A percentile compares a stretch with the other conserved stretches of the same genome.
phyloP scores from a whole-genome alignment of 2,888 invertebrate species.

The Baccha elongata region DNA sequence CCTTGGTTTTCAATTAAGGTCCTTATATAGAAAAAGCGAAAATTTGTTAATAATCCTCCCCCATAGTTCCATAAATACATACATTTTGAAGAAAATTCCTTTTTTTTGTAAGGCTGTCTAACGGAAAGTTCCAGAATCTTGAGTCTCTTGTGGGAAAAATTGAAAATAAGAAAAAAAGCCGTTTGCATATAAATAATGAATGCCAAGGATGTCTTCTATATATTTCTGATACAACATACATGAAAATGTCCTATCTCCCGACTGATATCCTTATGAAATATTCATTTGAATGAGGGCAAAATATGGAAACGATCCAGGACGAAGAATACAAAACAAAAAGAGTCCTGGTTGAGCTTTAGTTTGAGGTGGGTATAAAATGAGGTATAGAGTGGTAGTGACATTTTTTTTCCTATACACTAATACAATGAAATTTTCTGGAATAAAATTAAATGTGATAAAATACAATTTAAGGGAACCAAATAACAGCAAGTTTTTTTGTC shows the following conservation, averaged over 20 bases:
- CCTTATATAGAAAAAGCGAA: constrained; percentile 23
- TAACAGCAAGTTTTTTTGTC: constrained; percentile 27
- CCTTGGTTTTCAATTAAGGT: constrained; percentile 49
- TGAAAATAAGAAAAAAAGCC: neutral
- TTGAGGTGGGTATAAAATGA: constrained; percentile 14
- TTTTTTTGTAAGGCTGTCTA: neutral
- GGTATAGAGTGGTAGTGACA: constrained; percentile 1
- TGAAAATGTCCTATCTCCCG: constrained; percentile 29
- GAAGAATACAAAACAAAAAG: neutral
- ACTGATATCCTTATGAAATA: constrained; percentile 63
- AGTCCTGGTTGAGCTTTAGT: neutral
- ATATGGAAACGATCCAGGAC: neutral
- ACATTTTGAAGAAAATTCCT: neutral
- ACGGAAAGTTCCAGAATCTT: neutral
- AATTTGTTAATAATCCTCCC: constrained; percentile 27
- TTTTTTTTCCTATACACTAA: neutral
- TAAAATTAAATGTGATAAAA: constrained; percentile 56
- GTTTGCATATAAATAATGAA: constrained; percentile 41
- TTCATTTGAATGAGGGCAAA: constrained; percentile 56
- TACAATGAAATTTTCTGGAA: constrained; percentile 37
- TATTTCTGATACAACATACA: constrained; percentile 9
- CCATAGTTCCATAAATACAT: neutral
- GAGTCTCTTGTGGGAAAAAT: neutral
- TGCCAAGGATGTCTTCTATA: constrained; percentile 11
- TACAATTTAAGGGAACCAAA: constrained; percentile 47